A percentile compares a stretch with the other conserved stretches of the same genome.
Evolutionary conservation across 2,797 vertebrate genomes (phyloP).

Genomic region (Kryptolebias ocellatus): DNA sequence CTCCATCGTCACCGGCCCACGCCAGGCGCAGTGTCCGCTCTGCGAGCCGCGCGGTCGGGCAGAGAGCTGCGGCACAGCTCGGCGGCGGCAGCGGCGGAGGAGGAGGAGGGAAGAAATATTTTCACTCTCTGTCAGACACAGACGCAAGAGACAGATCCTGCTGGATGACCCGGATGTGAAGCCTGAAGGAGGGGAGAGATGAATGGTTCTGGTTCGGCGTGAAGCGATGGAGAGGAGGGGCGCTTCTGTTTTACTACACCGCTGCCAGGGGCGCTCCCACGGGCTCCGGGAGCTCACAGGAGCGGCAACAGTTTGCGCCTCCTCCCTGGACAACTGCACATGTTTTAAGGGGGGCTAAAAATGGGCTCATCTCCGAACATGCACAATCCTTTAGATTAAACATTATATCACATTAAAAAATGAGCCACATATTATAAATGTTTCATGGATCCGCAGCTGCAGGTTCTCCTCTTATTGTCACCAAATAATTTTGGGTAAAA

Average conservation of each 20-base stretch:
- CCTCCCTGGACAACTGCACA: neutral
- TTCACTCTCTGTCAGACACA: slow-evolving; percentile 67
- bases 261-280: slow-evolving; percentile 68
- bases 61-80: slow-evolving; percentile 71
- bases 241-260: slow-evolving; percentile 63
- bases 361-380: neutral
- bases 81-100: slow-evolving; percentile 49
- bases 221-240: slow-evolving; percentile 75
- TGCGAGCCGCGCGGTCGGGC: slow-evolving; percentile 67
- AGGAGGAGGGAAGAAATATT: slow-evolving; percentile 32
- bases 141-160: slow-evolving; percentile 74
- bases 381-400: too few species aligned
- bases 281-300: slow-evolving; percentile 43
- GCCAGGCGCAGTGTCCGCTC: slow-evolving; percentile 71
- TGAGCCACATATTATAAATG: slow-evolving; percentile 7
- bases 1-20: slow-evolving; percentile 70
- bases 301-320: slow-evolving; percentile 23
- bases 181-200: slow-evolving; percentile 81
- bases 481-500: neutral
- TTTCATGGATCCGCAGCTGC: slow-evolving; percentile 1
- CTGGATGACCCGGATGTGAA: slow-evolving; percentile 88
- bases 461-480: neutral
- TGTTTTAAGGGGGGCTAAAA: too few species aligned
- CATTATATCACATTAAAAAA: neutral
- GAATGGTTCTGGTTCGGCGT: slow-evolving; percentile 81